These are phyloP conservation scores for Zoanthus solanderi DNA, from an alignment of 92 coral and sea anemone genomes.

Conservation along the genomic window DNA sequence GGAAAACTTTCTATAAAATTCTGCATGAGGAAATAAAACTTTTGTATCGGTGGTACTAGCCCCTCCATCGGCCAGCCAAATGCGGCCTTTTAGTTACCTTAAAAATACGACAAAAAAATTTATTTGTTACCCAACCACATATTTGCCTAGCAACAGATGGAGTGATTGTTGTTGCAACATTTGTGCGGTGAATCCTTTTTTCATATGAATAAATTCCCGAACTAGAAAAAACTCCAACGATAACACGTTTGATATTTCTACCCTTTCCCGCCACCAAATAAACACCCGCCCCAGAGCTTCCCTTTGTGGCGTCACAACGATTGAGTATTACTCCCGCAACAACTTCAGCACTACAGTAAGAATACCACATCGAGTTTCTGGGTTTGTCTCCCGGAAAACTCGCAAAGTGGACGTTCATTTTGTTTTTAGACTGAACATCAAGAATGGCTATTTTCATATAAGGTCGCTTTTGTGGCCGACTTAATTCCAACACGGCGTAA, in stretches of 20 bases:
- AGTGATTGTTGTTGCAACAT: not conserved
- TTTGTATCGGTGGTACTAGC: not conserved
- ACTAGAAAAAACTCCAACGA: conserved; percentile 79
- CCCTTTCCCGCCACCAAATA: conserved; percentile 44
- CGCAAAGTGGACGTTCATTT: conserved; percentile 56
- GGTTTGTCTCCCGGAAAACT: conserved; percentile 72
- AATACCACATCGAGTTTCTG: conserved; percentile 64
- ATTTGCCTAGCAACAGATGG: not conserved
- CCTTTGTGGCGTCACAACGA: conserved; percentile 68
- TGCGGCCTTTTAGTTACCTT: not conserved
- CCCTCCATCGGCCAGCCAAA: not conserved
- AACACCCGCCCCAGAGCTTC: conserved; percentile 78
- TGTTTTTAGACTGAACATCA: not conserved
- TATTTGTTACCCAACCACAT: not conserved
- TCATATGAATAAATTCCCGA: conserved; percentile 22
- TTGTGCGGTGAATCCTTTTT: not conserved
- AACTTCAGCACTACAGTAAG: conserved; percentile 57
- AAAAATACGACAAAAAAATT: not conserved
- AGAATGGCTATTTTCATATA: conserved; percentile 25
- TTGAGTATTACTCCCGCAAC: conserved; percentile 53
- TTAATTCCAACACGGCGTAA: conserved; percentile 67
- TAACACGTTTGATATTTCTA: conserved; percentile 36
- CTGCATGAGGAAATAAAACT: not conserved
- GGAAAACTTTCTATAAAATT: not conserved
- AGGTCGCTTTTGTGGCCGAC: conserved; percentile 30